A percentile compares a stretch with the other conserved stretches of the same genome.
Evolutionary conservation across 2,888 invertebrate genomes (phyloP).

Genomic region (Margaritifera margaritifera): DNA sequence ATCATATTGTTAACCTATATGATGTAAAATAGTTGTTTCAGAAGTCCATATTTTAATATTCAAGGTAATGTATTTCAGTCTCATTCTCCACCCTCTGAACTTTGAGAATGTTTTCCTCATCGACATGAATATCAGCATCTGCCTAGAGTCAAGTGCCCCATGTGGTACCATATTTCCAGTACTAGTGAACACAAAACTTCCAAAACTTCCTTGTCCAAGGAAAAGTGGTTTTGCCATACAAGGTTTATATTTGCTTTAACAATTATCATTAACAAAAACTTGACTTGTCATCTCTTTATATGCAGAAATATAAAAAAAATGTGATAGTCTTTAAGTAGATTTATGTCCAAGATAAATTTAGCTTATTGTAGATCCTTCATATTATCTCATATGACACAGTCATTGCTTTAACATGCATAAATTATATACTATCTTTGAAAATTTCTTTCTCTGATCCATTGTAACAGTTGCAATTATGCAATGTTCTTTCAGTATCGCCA

Average conservation of each 20-base stretch:
- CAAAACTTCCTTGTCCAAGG: conserved; percentile 31
- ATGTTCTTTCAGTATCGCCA: too few species aligned
- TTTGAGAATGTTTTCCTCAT: conserved; percentile 23
- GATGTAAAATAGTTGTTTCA: conserved; percentile 5
- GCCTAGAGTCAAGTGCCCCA: conserved; percentile 19
- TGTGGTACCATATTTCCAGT: conserved; percentile 22
- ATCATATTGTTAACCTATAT: not conserved
- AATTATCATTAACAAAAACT: too few species aligned
- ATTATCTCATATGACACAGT: too few species aligned
- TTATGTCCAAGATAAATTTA: not conserved
- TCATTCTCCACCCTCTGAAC: conserved; percentile 14
- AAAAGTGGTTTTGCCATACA: conserved; percentile 21
- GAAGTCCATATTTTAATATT: not conserved
- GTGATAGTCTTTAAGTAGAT: not conserved
- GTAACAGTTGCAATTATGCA: too few species aligned
- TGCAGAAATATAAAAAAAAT: too few species aligned
- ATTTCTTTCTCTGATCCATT: too few species aligned
- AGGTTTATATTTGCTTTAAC: conserved; percentile 9
- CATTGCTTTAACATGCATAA: too few species aligned
- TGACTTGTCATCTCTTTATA: too few species aligned
- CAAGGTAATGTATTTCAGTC: conserved; percentile 8
- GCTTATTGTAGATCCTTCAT: too few species aligned
- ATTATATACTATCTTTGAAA: too few species aligned
- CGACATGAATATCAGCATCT: conserved; percentile 20
- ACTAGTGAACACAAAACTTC: conserved; percentile 29